Evolutionary conservation across 1,140 invertebrate species (phyloP).

Genomic region (Eriocheir sinensis): DNA sequence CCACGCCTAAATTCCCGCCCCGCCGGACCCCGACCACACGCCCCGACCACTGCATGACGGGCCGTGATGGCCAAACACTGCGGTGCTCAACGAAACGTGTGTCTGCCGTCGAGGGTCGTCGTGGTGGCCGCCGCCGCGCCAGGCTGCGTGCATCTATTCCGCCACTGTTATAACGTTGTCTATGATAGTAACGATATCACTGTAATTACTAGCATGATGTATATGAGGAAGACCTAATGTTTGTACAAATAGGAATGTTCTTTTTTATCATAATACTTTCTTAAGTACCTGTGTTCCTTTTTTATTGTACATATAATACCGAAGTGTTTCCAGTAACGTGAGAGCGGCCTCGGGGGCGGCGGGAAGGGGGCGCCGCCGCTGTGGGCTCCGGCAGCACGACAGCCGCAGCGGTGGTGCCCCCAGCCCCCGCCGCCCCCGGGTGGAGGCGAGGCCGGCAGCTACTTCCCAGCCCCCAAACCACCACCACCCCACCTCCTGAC

Average conservation of each 20-base stretch:
- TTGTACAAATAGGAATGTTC: conserved; percentile 64
- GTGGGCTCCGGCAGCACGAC: too few species aligned
- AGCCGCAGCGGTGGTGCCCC: not conserved
- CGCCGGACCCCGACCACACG: not conserved
- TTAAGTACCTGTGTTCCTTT: conserved; percentile 6
- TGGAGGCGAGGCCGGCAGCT: not conserved
- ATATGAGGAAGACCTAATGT: conserved; percentile 42
- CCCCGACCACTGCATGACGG: not conserved
- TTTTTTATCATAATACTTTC: conserved; percentile 29
- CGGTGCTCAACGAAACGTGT: conserved; percentile 11
- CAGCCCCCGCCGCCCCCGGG: not conserved
- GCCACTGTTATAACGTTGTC: conserved; percentile 45
- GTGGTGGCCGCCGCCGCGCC: not conserved
- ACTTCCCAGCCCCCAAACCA: not conserved
- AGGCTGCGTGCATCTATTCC: conserved; percentile 34
- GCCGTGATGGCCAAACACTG: not conserved
- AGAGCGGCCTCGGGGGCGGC: not conserved
- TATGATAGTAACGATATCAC: conserved; percentile 23
- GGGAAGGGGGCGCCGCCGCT: not conserved
- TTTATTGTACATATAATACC: conserved; percentile 17
- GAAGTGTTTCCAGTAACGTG: not conserved
- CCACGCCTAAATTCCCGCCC: not conserved
- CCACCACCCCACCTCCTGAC: not conserved
- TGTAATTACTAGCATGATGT: conserved; percentile 59
- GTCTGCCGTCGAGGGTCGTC: not conserved